A percentile compares a stretch with the other conserved stretches of the same genome.
These are phyloP conservation scores for Uloborus plumipes DNA, from an alignment of 2,888 invertebrate genomes.

Conservation along the genomic window DNA sequence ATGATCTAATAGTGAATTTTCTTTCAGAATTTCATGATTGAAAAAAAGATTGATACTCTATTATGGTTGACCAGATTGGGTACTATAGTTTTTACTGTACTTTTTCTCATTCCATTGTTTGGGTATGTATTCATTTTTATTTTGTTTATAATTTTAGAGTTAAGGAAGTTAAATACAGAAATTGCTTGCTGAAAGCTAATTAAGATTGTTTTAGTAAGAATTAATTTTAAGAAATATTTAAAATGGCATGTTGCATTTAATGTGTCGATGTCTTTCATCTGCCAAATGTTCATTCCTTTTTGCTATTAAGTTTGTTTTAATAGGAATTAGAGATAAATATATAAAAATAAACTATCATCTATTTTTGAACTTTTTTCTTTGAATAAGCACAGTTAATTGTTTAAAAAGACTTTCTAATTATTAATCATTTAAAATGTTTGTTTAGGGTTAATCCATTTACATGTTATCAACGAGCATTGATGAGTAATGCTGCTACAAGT, in stretches of 20 bases:
- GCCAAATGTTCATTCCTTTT: too few species aligned
- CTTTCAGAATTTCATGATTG: slow-evolving; percentile 73
- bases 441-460: slow-evolving; percentile 80
- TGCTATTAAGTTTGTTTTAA: too few species aligned
- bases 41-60: slow-evolving; percentile 88
- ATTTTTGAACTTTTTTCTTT: slow-evolving; percentile 20
- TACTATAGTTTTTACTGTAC: slow-evolving; percentile 85
- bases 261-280: too few species aligned
- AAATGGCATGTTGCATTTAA: too few species aligned
- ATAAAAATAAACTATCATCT: neutral
- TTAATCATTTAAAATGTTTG: slow-evolving; percentile 43
- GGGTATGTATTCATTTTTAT: slow-evolving; percentile 77
- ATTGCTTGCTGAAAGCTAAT: too few species aligned
- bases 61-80: slow-evolving; percentile 89
- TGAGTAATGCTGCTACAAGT: slow-evolving; percentile 94
- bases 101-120: slow-evolving; percentile 89
- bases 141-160: neutral
- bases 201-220: too few species aligned
- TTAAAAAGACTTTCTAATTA: slow-evolving; percentile 11
- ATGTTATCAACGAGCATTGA: slow-evolving; percentile 90
- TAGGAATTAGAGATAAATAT: too few species aligned
- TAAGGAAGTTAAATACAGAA: too few species aligned
- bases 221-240: too few species aligned
- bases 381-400: neutral
- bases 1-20: too few species aligned